phyloP scores from a whole-genome alignment of 2,113 vertebrate genomes.

The Cynoglossus semilaevis region DNA sequence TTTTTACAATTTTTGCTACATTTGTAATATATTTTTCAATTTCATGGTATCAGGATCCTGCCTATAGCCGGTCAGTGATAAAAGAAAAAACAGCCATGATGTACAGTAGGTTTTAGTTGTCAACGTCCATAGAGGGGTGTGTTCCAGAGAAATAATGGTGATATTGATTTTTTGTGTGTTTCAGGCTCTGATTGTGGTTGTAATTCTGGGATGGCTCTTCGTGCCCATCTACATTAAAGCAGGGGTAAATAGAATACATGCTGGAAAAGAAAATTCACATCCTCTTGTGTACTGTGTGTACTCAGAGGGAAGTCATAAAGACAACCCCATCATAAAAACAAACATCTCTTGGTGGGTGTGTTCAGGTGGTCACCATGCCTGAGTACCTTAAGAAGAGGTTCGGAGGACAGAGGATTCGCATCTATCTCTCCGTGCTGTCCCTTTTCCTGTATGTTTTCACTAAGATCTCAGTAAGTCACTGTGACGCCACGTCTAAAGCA shows the following conservation, averaged over 20 bases:
- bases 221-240: conserved; percentile 96
- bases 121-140: no score
- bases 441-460: conserved; percentile 90
- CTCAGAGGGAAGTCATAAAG: neutral
- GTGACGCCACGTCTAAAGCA: neutral
- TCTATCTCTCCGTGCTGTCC: conserved; percentile 92
- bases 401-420: conserved; percentile 88
- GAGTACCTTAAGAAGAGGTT: conserved; percentile 94
- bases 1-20: no score
- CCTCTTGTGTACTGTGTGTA: neutral
- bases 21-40: no score
- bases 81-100: no score
- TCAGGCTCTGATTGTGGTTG: conserved; percentile 88
- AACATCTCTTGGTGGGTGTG: conserved; percentile 6
- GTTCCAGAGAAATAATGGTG: neutral
- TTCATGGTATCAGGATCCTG: no score
- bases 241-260: conserved; percentile 79
- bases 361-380: conserved; percentile 94
- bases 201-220: conserved; percentile 92
- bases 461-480: conserved; percentile 93
- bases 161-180: conserved; percentile 20
- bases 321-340: neutral
- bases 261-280: neutral
- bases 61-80: no score
- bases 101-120: no score